A percentile compares a stretch with the other conserved stretches of the same genome.
phyloP scores from a whole-genome alignment of 1,140 invertebrate genomes.

The Anastrepha ludens region DNA sequence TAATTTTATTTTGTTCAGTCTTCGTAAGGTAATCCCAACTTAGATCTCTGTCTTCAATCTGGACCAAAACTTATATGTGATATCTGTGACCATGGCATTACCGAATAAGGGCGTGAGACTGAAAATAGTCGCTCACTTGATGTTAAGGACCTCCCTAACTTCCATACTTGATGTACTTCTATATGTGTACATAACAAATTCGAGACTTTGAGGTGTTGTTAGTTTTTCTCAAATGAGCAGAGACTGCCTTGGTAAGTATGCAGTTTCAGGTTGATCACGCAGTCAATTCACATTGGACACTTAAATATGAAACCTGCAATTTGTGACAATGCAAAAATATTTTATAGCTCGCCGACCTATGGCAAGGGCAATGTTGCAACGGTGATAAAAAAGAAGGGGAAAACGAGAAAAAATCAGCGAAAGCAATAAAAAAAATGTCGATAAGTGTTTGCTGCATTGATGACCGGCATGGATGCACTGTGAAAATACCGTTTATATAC shows the following conservation, averaged over 20 bases:
- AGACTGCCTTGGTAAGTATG: not conserved
- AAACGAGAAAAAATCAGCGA: not conserved
- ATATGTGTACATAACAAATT: not conserved
- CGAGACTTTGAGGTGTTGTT: not conserved
- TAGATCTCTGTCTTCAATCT: no score
- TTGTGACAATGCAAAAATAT: not conserved
- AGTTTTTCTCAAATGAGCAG: conserved; percentile 7
- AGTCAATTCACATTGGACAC: not conserved
- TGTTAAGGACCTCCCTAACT: no score
- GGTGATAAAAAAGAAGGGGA: not conserved
- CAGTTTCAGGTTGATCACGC: not conserved
- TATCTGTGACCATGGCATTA: no score
- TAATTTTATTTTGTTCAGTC: no score
- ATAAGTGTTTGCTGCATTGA: not conserved
- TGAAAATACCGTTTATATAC: not conserved
- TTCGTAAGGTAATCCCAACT: no score
- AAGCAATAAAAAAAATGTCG: not conserved
- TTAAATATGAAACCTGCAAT: conserved; percentile 51
- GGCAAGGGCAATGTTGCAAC: not conserved
- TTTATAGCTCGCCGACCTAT: conserved; percentile 15
- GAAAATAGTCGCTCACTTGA: no score
- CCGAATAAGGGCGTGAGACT: no score
- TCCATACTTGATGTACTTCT: no score
- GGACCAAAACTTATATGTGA: no score
- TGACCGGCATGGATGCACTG: not conserved